Base-by-base conservation (phyloP, 2,797 vertebrate species). In the Rhinatrema bivittatum region DNA sequence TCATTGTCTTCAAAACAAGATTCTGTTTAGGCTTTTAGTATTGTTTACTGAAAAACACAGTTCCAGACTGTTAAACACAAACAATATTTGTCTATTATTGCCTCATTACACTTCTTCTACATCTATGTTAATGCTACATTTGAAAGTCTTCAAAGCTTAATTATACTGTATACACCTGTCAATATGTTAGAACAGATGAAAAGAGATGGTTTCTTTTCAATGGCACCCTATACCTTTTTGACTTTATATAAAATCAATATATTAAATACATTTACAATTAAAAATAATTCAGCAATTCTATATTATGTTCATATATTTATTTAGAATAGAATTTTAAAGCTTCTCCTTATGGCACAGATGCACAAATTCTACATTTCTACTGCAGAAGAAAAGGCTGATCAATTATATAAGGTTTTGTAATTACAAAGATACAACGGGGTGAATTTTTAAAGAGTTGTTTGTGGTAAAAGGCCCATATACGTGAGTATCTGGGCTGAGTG, bases 321-420 rank as follows among this genome's bases (percentile, higher is more conserved):
- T 42, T 41, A 29, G 20, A 23, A 45, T 36, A 39, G 50, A 47
- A 7, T 3, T 22, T 17, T 56, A 61, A 54, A 36, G 14, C 5
- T n/a, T n/a, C 63, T 46, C 46, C 15, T 26, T 42, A 70, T 68
- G 68, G 66, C 53, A 59, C 43, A 58, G 26, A 38, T 47, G 56
- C 65, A 51, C 53, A 54, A n/a, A n/a, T 62, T 45, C 56, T 53
- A 65, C 53, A 62, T 56, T 60, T 70, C 41, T 63, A 36, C 50
- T 57, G 61, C 56, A 53, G 51, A 15, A 39, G 39, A 53, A 73
- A 70, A 66, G 56, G 59, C 53, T 62, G 71, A 70, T 72, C 70
- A 65, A 43, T 68, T 40, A 55, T 44, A 53, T 37, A 53, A 54
- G 77, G 60, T 70, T 73, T 62, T 59, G 67, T n/a, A n/a, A n/a